These are phyloP conservation scores for Drosophila lacicola DNA, from an alignment of 2,888 invertebrate species.

Conservation along the genomic window DNA sequence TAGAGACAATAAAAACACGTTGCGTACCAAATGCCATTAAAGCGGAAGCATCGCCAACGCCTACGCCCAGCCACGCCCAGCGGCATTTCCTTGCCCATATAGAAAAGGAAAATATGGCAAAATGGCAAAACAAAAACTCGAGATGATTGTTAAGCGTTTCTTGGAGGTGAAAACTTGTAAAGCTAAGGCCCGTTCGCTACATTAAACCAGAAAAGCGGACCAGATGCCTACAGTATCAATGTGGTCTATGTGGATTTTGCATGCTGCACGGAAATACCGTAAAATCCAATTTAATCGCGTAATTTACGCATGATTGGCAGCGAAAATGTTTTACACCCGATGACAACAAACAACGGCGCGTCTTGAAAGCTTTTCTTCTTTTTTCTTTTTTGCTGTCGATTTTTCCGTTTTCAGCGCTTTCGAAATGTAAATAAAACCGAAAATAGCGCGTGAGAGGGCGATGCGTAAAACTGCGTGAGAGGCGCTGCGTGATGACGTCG, in stretches of 20 bases:
- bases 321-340: constrained; percentile 60
- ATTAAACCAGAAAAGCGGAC: constrained; percentile 28
- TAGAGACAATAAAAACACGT: constrained; percentile 47
- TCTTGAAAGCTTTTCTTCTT: constrained; percentile 40
- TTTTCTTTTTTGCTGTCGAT: constrained; percentile 7
- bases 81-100: constrained; percentile 35
- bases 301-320: constrained; percentile 80
- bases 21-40: constrained; percentile 67
- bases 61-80: constrained; percentile 50
- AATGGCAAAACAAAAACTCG: constrained; percentile 3
- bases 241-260: constrained; percentile 44
- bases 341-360: constrained; percentile 37
- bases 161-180: constrained; percentile 59
- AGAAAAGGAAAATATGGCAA: constrained; percentile 17
- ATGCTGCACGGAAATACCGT: constrained; percentile 59
- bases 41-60: constrained; percentile 66
- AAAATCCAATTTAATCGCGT: constrained; percentile 78
- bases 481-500: constrained; percentile 66
- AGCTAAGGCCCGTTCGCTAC: constrained; percentile 40
- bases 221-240: constrained; percentile 17
- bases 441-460: constrained; percentile 45
- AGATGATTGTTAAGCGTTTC: constrained; percentile 30
- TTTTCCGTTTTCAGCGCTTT: constrained; percentile 55
- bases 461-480: constrained; percentile 1
- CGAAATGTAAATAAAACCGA: constrained; percentile 73